These are phyloP conservation scores for Mactromeris polynyma DNA, from an alignment of 2,888 invertebrate species.

Conservation along the genomic window DNA sequence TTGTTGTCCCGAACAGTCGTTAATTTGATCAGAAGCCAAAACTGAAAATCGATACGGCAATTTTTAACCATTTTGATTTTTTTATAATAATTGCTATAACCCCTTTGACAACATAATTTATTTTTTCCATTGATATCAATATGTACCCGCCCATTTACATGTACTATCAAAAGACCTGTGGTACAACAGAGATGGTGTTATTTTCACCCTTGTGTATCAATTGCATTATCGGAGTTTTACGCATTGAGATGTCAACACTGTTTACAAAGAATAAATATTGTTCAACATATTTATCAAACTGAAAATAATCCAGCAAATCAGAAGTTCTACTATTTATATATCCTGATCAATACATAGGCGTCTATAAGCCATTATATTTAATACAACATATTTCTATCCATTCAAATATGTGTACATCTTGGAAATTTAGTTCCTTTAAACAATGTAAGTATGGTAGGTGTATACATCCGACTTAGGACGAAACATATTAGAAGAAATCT, in stretches of 20 bases:
- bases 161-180: neutral
- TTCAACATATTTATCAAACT: slow-evolving; percentile 6
- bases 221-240: neutral
- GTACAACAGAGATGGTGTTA: slow-evolving; percentile 12
- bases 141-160: slow-evolving; percentile 31
- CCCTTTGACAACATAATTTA: slow-evolving; percentile 6
- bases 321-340: slow-evolving; percentile 10
- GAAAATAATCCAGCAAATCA: neutral
- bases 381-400: neutral
- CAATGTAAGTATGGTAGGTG: slow-evolving; percentile 7
- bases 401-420: neutral
- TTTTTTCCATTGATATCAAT: neutral
- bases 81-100: no score
- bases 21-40: no score
- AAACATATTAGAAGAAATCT: no score
- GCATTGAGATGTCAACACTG: neutral
- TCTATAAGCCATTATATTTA: slow-evolving; percentile 2
- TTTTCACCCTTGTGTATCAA: slow-evolving; percentile 23
- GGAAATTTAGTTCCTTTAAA: neutral
- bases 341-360: neutral
- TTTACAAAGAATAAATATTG: neutral
- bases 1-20: no score
- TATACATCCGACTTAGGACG: neutral
- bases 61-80: no score
- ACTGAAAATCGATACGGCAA: no score